Conservation (phyloP, 2,113 vertebrate genomes). For the Redunca redunca region DNA sequence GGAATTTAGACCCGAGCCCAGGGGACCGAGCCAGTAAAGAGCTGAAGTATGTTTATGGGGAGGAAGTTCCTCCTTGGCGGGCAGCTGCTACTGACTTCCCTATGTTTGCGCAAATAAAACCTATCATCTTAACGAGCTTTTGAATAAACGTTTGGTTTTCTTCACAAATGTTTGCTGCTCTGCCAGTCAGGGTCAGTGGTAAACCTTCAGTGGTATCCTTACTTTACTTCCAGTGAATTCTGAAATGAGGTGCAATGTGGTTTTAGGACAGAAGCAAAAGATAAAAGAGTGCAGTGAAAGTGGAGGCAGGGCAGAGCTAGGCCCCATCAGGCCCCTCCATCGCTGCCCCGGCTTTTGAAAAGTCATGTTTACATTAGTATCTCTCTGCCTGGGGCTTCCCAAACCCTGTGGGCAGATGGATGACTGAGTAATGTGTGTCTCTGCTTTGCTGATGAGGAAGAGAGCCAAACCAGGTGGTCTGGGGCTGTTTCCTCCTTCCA, state of each 20-base stretch:
- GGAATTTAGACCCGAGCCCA: neutral
- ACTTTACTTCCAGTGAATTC: neutral
- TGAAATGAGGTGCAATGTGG: neutral
- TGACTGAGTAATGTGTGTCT: accelerated
- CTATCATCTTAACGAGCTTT: neutral
- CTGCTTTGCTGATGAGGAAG: neutral
- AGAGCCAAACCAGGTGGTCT: neutral
- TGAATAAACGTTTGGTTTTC: neutral
- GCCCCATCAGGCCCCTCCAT: neutral
- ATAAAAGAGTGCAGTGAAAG: neutral
- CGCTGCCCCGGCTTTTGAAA: neutral
- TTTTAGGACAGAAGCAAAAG: neutral
- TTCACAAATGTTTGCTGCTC: neutral
- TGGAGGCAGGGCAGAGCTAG: neutral
- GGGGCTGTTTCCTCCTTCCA: neutral
- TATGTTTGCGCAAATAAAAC: neutral
- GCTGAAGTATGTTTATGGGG: neutral
- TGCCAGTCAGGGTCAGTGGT: neutral
- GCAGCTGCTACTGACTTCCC: neutral
- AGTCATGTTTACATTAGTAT: neutral
- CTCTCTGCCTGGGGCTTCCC: neutral
- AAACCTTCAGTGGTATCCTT: neutral
- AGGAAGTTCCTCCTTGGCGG: neutral
- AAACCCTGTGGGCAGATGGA: too few relatives aligned
- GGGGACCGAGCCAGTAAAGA: neutral